Base-by-base conservation (phyloP, 2,797 vertebrate species). In the Vipera ursinii region DNA sequence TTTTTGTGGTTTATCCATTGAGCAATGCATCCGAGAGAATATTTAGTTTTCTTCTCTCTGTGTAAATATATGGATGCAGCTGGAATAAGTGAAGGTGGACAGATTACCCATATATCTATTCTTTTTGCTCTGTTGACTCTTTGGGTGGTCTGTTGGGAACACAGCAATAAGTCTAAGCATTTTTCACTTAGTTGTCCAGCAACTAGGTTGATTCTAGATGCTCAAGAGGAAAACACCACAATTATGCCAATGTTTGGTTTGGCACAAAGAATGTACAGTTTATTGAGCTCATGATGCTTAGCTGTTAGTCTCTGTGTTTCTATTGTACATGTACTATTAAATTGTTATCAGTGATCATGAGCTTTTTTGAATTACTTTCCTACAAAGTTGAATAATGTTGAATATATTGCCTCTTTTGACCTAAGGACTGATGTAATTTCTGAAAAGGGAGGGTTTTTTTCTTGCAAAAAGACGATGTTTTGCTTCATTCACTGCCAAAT, bases 271-370 rank as follows among this genome's bases (percentile, higher is more conserved):
- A 65, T 92, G 3, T 92, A 85, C 94, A 73, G 92, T 88, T 95
- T 90, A 63, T 91, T 92, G 87, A 90, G 89, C 90, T 82, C 88
- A 44, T 38, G 95, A 82, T 96, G 78, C 89, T 96, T 95, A 92
- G 88, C 93, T 93, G 48, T 90, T 91, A 92, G 95, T 95, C 91
- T 95, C 86, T 92, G n/a, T 93, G 92, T 93, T 92, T 60, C 86
- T 93, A 91, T 96, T 95, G 92, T 73, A 88, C 91, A 93, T 95
- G 95, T 94, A 90, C 96, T 93, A 90, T 93, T 86, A 95, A 94
- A 92, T 93, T 92, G n/a, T 91, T 96, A 93, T 90, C 92, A 93
- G 82, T 95, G 94, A 92, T 56, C 92, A 92, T 63, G 24, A 90
- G 92, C 61, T 95, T 90, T 92, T 0, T 95, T 87, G 89, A 65